Conservation (phyloP, 2,113 vertebrate genomes). For the Grallaria varia region DNA sequence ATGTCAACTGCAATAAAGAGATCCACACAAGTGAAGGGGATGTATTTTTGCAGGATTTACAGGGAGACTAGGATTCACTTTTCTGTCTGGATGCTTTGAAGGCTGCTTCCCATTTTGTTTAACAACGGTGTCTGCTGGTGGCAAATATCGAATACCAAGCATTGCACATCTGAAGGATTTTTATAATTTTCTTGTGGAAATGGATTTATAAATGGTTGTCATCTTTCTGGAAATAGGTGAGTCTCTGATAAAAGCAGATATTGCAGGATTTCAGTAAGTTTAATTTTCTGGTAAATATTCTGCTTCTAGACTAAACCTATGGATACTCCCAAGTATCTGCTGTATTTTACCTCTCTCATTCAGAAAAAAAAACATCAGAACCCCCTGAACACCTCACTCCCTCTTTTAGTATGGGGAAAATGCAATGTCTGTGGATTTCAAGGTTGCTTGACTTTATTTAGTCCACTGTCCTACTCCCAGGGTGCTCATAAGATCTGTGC, state of each 20-base stretch:
- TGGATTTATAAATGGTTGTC: not conserved
- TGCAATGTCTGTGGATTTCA: constrained; percentile 37
- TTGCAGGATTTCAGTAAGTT: not conserved
- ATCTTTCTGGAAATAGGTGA: constrained; percentile 51
- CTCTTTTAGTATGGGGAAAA: not conserved
- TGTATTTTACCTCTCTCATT: not conserved
- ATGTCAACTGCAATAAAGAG: constrained; percentile 74
- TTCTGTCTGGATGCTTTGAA: not conserved
- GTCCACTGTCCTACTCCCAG: not conserved
- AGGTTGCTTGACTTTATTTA: constrained; percentile 45
- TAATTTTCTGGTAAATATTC: not conserved
- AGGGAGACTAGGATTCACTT: not conserved
- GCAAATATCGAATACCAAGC: not conserved
- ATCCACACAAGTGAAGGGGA: constrained; percentile 49
- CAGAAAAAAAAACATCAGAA: not conserved
- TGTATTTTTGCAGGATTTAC: constrained; percentile 60
- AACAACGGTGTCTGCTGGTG: constrained; percentile 17
- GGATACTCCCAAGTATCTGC: not conserved
- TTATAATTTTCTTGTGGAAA: not conserved
- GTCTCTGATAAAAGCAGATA: not conserved
- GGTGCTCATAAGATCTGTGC: constrained; percentile 13
- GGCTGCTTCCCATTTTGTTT: constrained; percentile 46
- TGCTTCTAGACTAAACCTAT: not conserved
- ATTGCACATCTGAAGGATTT: not conserved
- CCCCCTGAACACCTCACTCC: not conserved